Evolutionary conservation across 2,113 vertebrate species (phyloP).

Genomic region (Agelaius tricolor): DNA sequence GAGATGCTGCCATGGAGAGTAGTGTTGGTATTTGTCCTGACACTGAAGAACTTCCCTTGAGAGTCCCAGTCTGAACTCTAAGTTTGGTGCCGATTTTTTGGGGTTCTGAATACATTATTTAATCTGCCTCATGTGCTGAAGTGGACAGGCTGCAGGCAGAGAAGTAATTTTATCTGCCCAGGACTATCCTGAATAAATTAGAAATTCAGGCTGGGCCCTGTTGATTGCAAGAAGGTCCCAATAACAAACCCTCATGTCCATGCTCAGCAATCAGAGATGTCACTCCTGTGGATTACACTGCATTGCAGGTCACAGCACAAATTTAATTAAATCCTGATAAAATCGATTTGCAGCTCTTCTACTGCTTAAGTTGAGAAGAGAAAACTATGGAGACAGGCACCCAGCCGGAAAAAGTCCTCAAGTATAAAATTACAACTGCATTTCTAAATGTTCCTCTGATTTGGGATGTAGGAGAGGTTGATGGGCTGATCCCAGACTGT

Average conservation of each 20-base stretch:
- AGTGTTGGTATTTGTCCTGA: not conserved
- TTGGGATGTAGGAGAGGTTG: not conserved
- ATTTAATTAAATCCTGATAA: slow-evolving; percentile 57
- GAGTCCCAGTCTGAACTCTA: not conserved
- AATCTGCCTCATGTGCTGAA: not conserved
- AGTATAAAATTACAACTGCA: slow-evolving; percentile 29
- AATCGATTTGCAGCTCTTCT: slow-evolving; percentile 9
- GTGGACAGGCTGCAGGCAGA: not conserved
- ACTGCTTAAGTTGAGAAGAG: not conserved
- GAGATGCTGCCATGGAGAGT: not conserved
- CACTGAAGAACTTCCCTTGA: not conserved
- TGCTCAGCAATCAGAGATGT: not conserved
- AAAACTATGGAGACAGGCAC: not conserved
- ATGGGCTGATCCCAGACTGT: not conserved
- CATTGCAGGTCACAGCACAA: slow-evolving; percentile 18
- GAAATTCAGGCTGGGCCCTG: not conserved
- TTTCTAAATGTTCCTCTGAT: not conserved
- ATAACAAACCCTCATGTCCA: not conserved
- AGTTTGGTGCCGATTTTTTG: not conserved
- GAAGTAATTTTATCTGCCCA: not conserved
- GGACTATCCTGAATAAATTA: not conserved
- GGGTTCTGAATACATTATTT: not conserved
- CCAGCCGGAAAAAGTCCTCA: not conserved
- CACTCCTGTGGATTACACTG: not conserved
- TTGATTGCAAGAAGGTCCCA: not conserved